phyloP scores from a whole-genome alignment of 2,113 vertebrate genomes.

The Planiliza haematocheilus region DNA sequence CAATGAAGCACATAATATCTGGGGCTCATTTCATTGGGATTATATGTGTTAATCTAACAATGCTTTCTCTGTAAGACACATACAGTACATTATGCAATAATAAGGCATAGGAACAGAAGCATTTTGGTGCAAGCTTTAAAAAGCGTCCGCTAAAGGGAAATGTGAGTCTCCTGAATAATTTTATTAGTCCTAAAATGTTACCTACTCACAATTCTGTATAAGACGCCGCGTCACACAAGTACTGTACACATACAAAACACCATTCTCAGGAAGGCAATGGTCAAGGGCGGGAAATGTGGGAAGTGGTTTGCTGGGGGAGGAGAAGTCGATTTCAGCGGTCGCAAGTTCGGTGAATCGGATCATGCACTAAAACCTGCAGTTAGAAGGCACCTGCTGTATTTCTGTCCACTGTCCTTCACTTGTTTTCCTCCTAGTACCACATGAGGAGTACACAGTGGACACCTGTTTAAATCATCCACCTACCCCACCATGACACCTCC shows the following conservation, averaged over 20 bases:
- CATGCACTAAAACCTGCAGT: slow-evolving; percentile 63
- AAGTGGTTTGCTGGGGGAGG: slow-evolving; percentile 30
- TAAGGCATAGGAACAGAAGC: slow-evolving; percentile 48
- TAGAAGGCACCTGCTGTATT: slow-evolving; percentile 74
- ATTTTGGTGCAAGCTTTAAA: slow-evolving; percentile 27
- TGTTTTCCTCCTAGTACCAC: slow-evolving; percentile 18
- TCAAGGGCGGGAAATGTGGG: slow-evolving; percentile 18
- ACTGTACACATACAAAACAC: slow-evolving; percentile 56
- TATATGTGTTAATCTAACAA: slow-evolving; percentile 17
- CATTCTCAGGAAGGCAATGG: slow-evolving; percentile 41
- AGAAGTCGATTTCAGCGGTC: slow-evolving; percentile 5
- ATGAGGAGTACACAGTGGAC: slow-evolving; percentile 16
- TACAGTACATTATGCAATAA: slow-evolving; percentile 18
- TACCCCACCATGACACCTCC: background rate
- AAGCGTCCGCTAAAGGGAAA: slow-evolving; percentile 41
- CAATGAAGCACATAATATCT: slow-evolving; percentile 25
- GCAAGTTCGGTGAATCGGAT: slow-evolving; percentile 41
- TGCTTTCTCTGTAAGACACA: slow-evolving; percentile 14
- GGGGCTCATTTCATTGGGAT: slow-evolving; percentile 8
- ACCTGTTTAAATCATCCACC: background rate
- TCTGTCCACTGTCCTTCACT: slow-evolving; percentile 31
- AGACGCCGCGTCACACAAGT: slow-evolving; percentile 52
- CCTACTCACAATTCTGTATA: slow-evolving; percentile 55
- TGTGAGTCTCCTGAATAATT: slow-evolving; percentile 58
- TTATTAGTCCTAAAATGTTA: slow-evolving; percentile 65